Evolutionary conservation across 2,797 vertebrate species (phyloP), one percentile per base, ranked within the genome.

Genomic region (Pipistrellus kuhlii): DNA sequence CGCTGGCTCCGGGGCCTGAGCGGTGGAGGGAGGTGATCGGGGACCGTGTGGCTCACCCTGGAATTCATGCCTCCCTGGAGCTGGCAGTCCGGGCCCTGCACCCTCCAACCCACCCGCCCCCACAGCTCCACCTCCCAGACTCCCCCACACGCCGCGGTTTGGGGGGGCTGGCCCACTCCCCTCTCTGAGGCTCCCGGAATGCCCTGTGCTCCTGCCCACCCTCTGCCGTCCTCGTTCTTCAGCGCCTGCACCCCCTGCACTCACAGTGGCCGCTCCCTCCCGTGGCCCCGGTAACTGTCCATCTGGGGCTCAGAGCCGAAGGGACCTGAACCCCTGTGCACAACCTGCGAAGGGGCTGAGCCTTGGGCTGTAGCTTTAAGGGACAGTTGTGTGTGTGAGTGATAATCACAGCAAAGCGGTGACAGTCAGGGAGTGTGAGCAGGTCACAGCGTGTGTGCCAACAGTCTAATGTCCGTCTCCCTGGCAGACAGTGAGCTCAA

Each of bases 91-190:
- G 46, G 46, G 46, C 46, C 46, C 46, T 46, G 9, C 11, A 46
- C 46, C 46, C 46, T 46, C 46, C 46, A 46, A 46, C 46, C 46
- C 46, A 46, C 46, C 46, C 12, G 46, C 8, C 72, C 38, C 44
- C 32, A 53, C 17, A 18, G 35, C 41, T 72, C 30, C 6, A 6
- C 23, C 18, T 32, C 80, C 18, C 48, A 4, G 13, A 0, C 38
- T 25, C 46, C n/a, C 12, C 21, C 1, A 1, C 5, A 1, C 9
- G 27, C 48, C 2, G 0, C 1, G 9, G 3, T 8, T 25, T 35
- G 5, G 44, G 55, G 4, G 8, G 21, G 4, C 8, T 2, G 53
- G 69, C 20, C 27, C 4, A 0, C 17, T 8, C 27, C 41, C 27
- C 6, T 8, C 12, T 27, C 27, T 6, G 21, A 32, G 73, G 15